These are phyloP conservation scores for Mastomys natalensis DNA, from an alignment of 2,113 vertebrate genomes.

Conservation along the genomic window DNA sequence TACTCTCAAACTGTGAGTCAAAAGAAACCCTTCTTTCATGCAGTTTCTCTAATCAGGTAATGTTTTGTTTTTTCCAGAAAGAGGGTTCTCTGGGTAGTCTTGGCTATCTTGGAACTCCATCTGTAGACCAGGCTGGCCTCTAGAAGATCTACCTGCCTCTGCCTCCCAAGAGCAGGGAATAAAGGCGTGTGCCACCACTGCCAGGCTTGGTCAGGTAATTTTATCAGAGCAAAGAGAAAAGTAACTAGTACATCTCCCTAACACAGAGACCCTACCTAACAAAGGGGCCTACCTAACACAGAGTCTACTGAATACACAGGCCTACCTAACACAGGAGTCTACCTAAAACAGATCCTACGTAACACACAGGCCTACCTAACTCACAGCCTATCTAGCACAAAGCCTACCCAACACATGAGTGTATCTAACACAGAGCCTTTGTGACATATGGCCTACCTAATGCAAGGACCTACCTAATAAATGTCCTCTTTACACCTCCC, in stretches of 20 bases:
- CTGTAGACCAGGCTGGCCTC: background rate
- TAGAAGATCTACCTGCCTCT: background rate
- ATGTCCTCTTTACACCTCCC: background rate
- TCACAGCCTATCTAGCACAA: background rate
- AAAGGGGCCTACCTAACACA: background rate
- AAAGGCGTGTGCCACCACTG: background rate
- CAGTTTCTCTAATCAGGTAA: background rate
- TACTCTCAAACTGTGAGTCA: background rate
- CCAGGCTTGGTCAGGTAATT: background rate
- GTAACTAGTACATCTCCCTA: background rate
- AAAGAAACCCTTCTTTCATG: background rate
- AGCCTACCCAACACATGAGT: background rate
- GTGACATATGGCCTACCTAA: background rate
- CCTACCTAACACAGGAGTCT: background rate
- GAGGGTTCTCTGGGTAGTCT: background rate
- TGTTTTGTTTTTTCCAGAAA: background rate
- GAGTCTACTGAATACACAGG: too few species aligned
- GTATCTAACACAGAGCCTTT: background rate
- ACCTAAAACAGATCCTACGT: background rate
- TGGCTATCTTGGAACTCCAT: background rate
- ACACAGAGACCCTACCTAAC: background rate
- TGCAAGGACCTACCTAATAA: background rate
- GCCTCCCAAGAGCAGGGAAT: background rate
- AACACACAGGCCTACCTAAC: background rate
- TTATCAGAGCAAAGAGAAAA: background rate